These are phyloP conservation scores for Propsilocerus akamusi DNA, from an alignment of 1,140 invertebrate genomes.

Conservation along the genomic window DNA sequence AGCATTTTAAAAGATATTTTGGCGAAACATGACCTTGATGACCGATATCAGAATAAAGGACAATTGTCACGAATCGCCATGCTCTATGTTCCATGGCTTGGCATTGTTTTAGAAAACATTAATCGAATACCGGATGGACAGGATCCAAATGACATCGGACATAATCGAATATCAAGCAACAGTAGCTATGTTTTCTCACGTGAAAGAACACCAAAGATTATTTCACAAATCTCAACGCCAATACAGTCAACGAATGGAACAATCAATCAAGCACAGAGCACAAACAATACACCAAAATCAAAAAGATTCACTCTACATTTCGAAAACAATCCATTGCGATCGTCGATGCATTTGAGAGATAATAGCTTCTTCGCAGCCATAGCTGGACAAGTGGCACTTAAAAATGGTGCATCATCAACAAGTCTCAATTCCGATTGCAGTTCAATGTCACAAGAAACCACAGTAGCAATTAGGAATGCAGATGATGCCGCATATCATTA, in stretches of 20 bases:
- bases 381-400: constrained; percentile 42
- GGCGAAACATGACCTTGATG: constrained; percentile 87
- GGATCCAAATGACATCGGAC: constrained; percentile 19
- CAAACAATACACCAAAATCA: constrained; percentile 26
- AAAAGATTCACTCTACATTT: constrained; percentile 31
- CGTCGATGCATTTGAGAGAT: constrained; percentile 41
- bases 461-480: constrained; percentile 28
- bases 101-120: constrained; percentile 68
- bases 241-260: constrained; percentile 8
- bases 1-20: constrained; percentile 64
- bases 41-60: constrained; percentile 60
- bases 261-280: too few relatives aligned
- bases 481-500: constrained; percentile 19
- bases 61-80: constrained; percentile 71
- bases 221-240: constrained; percentile 11
- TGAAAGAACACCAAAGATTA: constrained; percentile 18
- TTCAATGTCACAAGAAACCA: constrained; percentile 37
- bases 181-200: constrained; percentile 26
- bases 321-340: constrained; percentile 32
- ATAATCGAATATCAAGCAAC: constrained; percentile 30
- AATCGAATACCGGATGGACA: constrained; percentile 31
- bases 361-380: constrained; percentile 60
- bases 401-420: constrained; percentile 32
- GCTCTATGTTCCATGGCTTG: constrained; percentile 78
- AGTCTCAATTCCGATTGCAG: constrained; percentile 20